Evolutionary conservation across 2,797 vertebrate species (phyloP).

Genomic region (Carduelis carduelis): DNA sequence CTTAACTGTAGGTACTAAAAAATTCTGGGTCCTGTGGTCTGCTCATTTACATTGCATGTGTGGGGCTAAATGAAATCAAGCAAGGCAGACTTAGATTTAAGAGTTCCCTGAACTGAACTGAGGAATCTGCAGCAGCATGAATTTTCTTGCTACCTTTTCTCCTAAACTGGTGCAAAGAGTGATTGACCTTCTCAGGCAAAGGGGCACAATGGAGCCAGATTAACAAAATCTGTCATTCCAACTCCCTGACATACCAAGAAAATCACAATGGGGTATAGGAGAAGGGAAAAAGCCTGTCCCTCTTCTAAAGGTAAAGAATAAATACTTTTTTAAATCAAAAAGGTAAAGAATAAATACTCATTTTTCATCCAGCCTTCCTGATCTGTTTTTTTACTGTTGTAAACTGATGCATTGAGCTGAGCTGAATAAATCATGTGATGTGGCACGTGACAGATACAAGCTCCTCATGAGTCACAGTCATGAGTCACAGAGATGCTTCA

Average conservation of each 20-base stretch:
- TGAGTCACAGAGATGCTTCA: background rate
- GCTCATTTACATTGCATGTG: background rate
- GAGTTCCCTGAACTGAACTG: background rate
- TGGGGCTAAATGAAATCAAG: background rate
- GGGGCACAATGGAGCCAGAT: background rate
- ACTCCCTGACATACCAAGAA: background rate
- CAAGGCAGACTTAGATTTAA: background rate
- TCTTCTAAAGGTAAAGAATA: background rate
- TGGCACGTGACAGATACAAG: background rate
- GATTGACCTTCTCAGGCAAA: background rate
- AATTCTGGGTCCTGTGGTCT: background rate
- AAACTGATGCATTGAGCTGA: background rate
- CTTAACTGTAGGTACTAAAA: background rate
- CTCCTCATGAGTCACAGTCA: background rate
- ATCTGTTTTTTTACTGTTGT: background rate
- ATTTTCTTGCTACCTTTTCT: background rate
- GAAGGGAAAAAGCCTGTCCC: background rate
- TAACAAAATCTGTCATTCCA: background rate
- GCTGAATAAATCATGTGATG: background rate
- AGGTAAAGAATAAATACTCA: background rate
- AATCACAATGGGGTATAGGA: background rate
- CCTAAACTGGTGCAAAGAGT: background rate
- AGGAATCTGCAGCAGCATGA: background rate
- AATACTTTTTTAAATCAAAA: background rate
- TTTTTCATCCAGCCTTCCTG: background rate